Conservation (phyloP, 2,113 vertebrate species). For the Gymnorhina tibicen region DNA sequence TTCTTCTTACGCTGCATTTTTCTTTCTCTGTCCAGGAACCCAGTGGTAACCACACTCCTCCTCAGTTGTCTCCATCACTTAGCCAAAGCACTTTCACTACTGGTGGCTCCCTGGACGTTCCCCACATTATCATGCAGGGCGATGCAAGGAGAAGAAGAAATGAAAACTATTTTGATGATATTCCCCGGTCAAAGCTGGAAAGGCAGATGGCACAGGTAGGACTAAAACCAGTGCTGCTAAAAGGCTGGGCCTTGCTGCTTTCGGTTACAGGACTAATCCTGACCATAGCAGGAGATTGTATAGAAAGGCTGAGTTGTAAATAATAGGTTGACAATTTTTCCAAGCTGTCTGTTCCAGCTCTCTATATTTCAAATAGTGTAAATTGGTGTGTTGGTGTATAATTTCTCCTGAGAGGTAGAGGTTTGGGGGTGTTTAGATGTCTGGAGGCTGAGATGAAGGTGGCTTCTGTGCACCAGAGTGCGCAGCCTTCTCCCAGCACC, state of each 20-base stretch:
- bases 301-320: neutral
- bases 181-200: constrained; percentile 97
- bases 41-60: constrained; percentile 95
- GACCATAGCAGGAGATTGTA: neutral
- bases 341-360: neutral
- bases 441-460: neutral
- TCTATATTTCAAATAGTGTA: neutral
- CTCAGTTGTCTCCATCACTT: constrained; percentile 94
- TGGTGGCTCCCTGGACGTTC: constrained; percentile 97
- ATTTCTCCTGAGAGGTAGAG: neutral
- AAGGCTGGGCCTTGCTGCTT: neutral
- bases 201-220: constrained; percentile 99
- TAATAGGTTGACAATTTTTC: neutral
- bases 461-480: neutral
- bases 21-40: constrained; percentile 83
- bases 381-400: neutral
- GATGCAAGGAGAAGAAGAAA: constrained; percentile 97
- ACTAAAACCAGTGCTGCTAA: neutral
- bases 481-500: neutral
- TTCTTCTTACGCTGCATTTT: constrained; percentile 55
- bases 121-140: constrained; percentile 99
- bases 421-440: neutral
- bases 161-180: constrained; percentile 98
- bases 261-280: neutral
- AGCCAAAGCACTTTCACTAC: constrained; percentile 94